These are phyloP conservation scores for Drosophila crucigera DNA, from an alignment of 2,888 invertebrate species.

Conservation along the genomic window DNA sequence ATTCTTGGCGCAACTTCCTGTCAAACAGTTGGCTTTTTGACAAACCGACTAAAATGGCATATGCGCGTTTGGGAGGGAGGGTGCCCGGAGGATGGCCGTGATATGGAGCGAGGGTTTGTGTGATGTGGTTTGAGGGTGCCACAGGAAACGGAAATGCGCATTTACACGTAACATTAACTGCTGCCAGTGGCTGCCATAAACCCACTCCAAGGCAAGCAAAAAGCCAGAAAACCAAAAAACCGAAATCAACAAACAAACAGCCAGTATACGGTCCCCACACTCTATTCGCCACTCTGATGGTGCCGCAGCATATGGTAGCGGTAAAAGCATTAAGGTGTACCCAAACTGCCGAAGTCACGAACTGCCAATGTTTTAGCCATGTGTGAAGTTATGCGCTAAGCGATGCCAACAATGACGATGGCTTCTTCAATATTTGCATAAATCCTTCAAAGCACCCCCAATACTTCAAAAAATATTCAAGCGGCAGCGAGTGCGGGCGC, in stretches of 20 bases:
- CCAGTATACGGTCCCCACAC: constrained; percentile 1
- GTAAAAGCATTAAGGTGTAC: constrained; percentile 77
- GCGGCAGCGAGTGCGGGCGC: constrained; percentile 48
- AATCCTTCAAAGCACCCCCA: constrained; percentile 65
- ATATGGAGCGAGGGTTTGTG: neutral
- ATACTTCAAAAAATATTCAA: constrained; percentile 62
- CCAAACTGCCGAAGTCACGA: constrained; percentile 11
- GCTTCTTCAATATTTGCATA: constrained; percentile 77
- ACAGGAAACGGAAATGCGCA: constrained; percentile 81
- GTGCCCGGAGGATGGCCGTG: constrained; percentile 2
- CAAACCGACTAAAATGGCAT: constrained; percentile 55
- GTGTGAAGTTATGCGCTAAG: constrained; percentile 72
- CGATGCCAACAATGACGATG: constrained; percentile 68
- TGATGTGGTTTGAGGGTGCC: constrained; percentile 36
- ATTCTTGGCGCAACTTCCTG: constrained; percentile 70
- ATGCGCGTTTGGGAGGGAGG: constrained; percentile 12
- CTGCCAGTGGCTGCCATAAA: constrained; percentile 55
- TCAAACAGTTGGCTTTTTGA: constrained; percentile 77
- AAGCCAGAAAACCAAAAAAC: constrained; percentile 70
- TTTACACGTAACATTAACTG: constrained; percentile 81
- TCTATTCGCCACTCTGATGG: neutral
- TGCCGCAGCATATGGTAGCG: constrained; percentile 69
- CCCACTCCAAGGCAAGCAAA: constrained; percentile 67
- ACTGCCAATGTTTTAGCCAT: constrained; percentile 51
- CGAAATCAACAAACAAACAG: constrained; percentile 75